A percentile compares a stretch with the other conserved stretches of the same genome.
phyloP scores from a whole-genome alignment of 2,888 invertebrate species.

The Blastobasis lacticolella region DNA sequence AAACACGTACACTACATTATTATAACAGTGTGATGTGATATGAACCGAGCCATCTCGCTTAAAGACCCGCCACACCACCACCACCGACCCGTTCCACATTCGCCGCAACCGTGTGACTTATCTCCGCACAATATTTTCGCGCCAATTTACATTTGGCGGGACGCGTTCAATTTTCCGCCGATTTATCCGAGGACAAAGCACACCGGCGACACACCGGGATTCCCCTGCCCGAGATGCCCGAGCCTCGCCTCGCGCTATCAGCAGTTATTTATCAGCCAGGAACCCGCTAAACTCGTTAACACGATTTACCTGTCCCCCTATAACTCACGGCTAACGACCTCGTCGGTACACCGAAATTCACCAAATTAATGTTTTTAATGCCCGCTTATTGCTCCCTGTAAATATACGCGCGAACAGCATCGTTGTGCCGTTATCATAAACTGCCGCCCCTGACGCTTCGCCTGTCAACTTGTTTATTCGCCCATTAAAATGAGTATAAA shows the following conservation, averaged over 20 bases:
- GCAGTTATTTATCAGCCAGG: conserved; percentile 7
- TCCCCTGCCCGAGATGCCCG: too few relatives aligned
- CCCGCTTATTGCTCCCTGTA: not conserved
- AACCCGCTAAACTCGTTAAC: conserved; percentile 8
- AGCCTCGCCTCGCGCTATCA: not conserved
- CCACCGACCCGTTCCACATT: too few relatives aligned
- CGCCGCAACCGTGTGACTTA: too few relatives aligned
- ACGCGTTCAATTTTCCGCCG: conserved; percentile 3
- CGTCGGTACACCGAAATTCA: not conserved
- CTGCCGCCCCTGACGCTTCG: too few relatives aligned
- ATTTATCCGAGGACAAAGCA: conserved; percentile 5
- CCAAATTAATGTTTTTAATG: conserved; percentile 5
- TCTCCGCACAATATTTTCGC: not conserved
- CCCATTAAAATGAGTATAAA: too few relatives aligned
- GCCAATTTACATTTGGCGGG: conserved; percentile 1
- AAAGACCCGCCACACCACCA: too few relatives aligned
- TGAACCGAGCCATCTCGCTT: too few relatives aligned
- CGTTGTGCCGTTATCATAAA: too few relatives aligned
- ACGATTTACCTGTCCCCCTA: conserved; percentile 8
- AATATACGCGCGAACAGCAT: too few relatives aligned
- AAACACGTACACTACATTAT: too few relatives aligned
- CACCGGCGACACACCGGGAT: not conserved
- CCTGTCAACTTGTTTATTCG: too few relatives aligned
- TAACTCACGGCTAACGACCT: conserved; percentile 5
- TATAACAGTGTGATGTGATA: too few relatives aligned